phyloP scores from a whole-genome alignment of 2,797 vertebrate species.

The Sebastes goodei region DNA sequence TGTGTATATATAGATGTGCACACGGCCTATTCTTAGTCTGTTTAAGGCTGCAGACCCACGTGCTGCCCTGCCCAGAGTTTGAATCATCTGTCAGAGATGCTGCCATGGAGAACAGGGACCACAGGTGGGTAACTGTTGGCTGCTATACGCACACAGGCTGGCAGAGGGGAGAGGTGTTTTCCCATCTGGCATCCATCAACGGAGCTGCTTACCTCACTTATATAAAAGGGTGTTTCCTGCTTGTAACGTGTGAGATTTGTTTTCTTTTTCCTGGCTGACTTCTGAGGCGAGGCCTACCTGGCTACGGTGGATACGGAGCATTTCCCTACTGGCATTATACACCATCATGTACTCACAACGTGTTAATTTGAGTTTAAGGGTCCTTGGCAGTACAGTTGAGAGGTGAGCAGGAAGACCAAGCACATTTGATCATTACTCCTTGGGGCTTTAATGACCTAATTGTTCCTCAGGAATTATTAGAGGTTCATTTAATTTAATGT shows the following conservation, averaged over 20 bases:
- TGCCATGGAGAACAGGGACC: slow-evolving; percentile 10
- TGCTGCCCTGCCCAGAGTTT: slow-evolving; percentile 33
- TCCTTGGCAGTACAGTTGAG: neutral
- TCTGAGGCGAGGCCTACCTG: slow-evolving; percentile 15
- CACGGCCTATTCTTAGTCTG: slow-evolving; percentile 60
- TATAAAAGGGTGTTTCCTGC: slow-evolving; percentile 64
- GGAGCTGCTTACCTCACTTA: slow-evolving; percentile 55
- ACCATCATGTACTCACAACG: neutral
- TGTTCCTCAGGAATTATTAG: neutral
- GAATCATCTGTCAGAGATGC: slow-evolving; percentile 25
- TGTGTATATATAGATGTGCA: slow-evolving; percentile 55
- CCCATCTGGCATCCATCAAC: slow-evolving; percentile 59
- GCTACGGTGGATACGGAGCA: neutral
- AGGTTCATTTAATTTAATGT: neutral
- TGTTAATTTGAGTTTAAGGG: neutral
- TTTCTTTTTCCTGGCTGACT: slow-evolving; percentile 36
- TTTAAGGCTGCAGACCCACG: slow-evolving; percentile 45
- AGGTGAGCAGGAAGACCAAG: neutral
- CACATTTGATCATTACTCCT: neutral
- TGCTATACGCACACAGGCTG: slow-evolving; percentile 18
- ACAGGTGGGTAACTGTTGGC: slow-evolving; percentile 44
- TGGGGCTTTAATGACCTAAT: neutral
- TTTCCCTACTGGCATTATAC: slow-evolving; percentile 21
- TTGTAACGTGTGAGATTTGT: slow-evolving; percentile 46
- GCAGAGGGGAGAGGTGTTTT: slow-evolving; percentile 68